A percentile compares a stretch with the other conserved stretches of the same genome.
Conservation (phyloP, 37 sponge, comb jelly and placozoan genomes). For the Hexactinellida sp. region DNA sequence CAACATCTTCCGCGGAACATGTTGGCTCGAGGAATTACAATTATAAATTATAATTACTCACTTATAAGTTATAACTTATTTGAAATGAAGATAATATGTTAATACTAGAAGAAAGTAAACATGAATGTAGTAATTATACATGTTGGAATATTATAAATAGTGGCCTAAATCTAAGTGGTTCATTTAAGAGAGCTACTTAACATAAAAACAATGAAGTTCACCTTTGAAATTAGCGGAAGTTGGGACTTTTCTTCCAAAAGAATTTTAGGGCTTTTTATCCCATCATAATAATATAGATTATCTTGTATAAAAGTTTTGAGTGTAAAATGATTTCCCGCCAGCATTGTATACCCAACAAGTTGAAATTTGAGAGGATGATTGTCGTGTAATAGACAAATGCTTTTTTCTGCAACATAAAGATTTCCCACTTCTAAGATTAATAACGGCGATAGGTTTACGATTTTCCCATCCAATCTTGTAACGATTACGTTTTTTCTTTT, state of each 20-base stretch:
- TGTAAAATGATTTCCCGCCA: background rate
- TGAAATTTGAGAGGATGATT: background rate
- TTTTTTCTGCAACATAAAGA: background rate
- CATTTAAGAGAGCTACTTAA: too few relatives aligned
- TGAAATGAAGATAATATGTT: too few relatives aligned
- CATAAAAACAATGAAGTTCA: background rate
- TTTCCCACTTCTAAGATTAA: background rate
- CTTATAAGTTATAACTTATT: too few relatives aligned
- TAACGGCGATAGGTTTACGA: background rate
- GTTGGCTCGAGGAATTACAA: too few relatives aligned
- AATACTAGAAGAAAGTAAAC: too few relatives aligned
- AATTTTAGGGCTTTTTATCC: background rate
- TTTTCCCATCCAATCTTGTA: too few relatives aligned
- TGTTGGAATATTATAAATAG: too few relatives aligned
- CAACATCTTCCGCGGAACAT: too few relatives aligned
- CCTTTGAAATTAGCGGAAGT: background rate
- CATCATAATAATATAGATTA: background rate
- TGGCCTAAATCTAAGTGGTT: too few relatives aligned
- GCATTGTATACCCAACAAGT: background rate
- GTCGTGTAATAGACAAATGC: background rate
- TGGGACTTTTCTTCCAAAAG: background rate
- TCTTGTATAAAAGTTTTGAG: background rate
- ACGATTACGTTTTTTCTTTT: too few relatives aligned
- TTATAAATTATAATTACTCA: too few relatives aligned
- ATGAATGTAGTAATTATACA: too few relatives aligned